Evolutionary conservation across 2,797 vertebrate species (phyloP).

Genomic region (Decapterus maruadsi): DNA sequence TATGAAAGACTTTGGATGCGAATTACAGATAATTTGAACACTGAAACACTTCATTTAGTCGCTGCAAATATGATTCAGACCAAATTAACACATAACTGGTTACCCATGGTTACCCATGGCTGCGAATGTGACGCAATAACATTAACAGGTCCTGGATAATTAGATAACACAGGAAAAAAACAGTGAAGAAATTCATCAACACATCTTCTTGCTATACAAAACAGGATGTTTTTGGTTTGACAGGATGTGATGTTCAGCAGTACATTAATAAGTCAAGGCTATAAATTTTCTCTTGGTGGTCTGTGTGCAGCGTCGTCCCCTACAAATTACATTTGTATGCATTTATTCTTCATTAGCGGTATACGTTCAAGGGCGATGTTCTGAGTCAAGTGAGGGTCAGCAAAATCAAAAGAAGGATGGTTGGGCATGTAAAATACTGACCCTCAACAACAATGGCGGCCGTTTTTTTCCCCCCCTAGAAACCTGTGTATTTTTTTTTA

Average conservation of each 20-base stretch:
- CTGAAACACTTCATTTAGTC: not conserved
- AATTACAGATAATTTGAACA: not conserved
- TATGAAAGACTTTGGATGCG: not conserved
- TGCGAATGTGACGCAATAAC: not conserved
- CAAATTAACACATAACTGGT: not conserved
- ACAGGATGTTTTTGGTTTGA: conserved; percentile 17
- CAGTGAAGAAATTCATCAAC: conserved; percentile 10
- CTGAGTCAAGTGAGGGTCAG: conserved; percentile 37
- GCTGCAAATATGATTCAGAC: not conserved
- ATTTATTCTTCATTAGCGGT: conserved; percentile 70
- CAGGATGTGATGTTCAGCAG: conserved; percentile 32
- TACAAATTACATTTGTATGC: conserved; percentile 63
- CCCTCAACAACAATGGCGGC: not conserved
- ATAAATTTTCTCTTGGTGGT: conserved; percentile 43
- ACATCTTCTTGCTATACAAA: conserved; percentile 12
- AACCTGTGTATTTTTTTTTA: not conserved
- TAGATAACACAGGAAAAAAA: conserved; percentile 5
- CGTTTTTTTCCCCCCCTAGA: conserved; percentile 17
- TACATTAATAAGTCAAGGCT: conserved; percentile 63
- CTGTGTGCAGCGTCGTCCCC: conserved; percentile 33
- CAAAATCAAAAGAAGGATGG: conserved; percentile 3
- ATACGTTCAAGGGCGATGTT: conserved; percentile 57
- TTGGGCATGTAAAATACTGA: conserved; percentile 10
- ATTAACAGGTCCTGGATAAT: not conserved
- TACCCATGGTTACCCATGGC: not conserved